Percentiles rank a stretch among this genome's conserved stretches.
Conservation (phyloP, 2,888 invertebrate species). For the Cinara cedri region DNA sequence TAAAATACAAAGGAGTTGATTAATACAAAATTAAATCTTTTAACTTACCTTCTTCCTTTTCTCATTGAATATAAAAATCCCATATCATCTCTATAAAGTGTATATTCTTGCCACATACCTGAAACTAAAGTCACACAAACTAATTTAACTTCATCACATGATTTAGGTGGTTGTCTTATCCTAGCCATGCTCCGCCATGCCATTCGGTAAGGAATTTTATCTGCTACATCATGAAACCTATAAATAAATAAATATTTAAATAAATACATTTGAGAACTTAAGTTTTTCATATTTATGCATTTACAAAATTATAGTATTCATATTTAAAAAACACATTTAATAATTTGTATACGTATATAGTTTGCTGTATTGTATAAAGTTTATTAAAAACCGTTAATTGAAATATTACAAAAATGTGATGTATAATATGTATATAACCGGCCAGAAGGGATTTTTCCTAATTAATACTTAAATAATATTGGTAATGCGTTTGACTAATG, state of each 20-base stretch:
- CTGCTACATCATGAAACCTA: conserved; percentile 46
- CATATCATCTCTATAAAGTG: conserved; percentile 44
- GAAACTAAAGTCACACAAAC: conserved; percentile 33
- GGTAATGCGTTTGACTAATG: too few species aligned
- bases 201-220: conserved; percentile 53
- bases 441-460: too few species aligned
- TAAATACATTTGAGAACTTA: neutral
- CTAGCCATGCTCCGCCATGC: conserved; percentile 53
- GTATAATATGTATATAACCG: too few species aligned
- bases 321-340: neutral
- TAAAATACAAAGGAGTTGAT: neutral
- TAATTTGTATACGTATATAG: neutral
- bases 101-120: conserved; percentile 41
- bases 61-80: conserved; percentile 53
- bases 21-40: neutral
- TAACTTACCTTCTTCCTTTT: conserved; percentile 51
- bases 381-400: neutral
- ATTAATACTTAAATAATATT: too few species aligned
- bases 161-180: conserved; percentile 41
- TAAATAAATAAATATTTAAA: neutral
- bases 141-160: conserved; percentile 38
- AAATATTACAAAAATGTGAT: neutral
- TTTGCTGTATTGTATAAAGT: neutral
- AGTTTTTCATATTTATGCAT: neutral
- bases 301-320: neutral